Evolutionary conservation across 2,113 vertebrate species (phyloP).

Genomic region (Gorsachius goisagi): DNA sequence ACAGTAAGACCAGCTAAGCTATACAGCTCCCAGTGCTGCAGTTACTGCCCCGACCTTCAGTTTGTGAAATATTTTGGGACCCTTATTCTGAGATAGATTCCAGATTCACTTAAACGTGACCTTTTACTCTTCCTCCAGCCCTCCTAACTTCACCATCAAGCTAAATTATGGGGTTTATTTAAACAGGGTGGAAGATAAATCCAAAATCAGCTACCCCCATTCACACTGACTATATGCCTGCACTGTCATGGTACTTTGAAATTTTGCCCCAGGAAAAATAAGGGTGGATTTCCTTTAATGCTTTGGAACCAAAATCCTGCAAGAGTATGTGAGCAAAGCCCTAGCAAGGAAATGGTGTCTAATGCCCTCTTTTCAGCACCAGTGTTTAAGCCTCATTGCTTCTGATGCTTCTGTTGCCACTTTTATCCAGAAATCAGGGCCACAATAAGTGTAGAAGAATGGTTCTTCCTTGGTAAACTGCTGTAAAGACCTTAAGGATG

Average conservation of each 20-base stretch:
- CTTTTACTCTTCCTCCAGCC: neutral
- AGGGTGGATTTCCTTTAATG: neutral
- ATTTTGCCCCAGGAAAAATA: neutral
- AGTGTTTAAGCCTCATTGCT: neutral
- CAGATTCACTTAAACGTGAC: neutral
- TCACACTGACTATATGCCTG: neutral
- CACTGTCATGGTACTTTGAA: neutral
- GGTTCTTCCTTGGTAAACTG: neutral
- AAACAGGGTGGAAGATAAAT: neutral
- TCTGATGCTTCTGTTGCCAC: neutral
- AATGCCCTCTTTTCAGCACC: neutral
- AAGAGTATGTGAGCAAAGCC: neutral
- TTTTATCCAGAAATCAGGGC: neutral
- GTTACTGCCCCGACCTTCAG: neutral
- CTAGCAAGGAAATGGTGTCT: neutral
- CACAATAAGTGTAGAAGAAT: neutral
- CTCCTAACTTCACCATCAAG: neutral
- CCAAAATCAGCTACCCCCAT: neutral
- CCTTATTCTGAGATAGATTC: neutral
- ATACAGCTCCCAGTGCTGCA: neutral
- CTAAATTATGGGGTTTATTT: neutral
- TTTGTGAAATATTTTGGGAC: neutral
- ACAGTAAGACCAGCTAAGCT: neutral
- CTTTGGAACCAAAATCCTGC: neutral
- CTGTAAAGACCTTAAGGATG: neutral